Evolutionary conservation across 1,140 invertebrate species (phyloP).

Genomic region (Ptiloglossa arizonensis): DNA sequence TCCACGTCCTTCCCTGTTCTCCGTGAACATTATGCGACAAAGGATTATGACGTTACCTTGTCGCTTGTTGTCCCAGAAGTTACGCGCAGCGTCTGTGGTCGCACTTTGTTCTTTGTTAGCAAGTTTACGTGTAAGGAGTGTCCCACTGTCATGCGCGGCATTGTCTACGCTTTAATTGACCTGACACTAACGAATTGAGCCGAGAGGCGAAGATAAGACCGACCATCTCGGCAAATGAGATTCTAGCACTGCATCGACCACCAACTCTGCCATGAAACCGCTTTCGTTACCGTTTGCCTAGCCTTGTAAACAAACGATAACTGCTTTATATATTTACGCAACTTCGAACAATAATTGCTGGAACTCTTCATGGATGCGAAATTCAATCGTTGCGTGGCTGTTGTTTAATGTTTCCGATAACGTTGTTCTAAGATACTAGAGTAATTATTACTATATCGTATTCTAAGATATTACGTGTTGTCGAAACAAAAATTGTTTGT

Average conservation of each 20-base stretch:
- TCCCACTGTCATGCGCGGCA: background rate
- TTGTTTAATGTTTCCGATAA: no score
- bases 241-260: background rate
- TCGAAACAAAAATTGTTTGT: no score
- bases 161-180: slow-evolving; percentile 44
- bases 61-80: slow-evolving; percentile 1
- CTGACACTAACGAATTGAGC: slow-evolving; percentile 21
- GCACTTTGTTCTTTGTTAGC: slow-evolving; percentile 10
- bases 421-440: no score
- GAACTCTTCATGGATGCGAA: no score
- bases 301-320: background rate
- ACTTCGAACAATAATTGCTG: background rate
- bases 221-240: background rate
- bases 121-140: slow-evolving; percentile 1
- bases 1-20: background rate
- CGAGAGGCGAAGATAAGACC: background rate
- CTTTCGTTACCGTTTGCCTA: background rate
- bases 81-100: background rate
- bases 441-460: no score
- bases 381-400: no score
- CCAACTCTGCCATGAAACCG: background rate
- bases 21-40: slow-evolving; percentile 13
- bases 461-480: no score
- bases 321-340: slow-evolving; percentile 17
- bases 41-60: slow-evolving; percentile 27